phyloP scores from a whole-genome alignment of 2,797 vertebrate species.

The Gallinago nigripennis region DNA sequence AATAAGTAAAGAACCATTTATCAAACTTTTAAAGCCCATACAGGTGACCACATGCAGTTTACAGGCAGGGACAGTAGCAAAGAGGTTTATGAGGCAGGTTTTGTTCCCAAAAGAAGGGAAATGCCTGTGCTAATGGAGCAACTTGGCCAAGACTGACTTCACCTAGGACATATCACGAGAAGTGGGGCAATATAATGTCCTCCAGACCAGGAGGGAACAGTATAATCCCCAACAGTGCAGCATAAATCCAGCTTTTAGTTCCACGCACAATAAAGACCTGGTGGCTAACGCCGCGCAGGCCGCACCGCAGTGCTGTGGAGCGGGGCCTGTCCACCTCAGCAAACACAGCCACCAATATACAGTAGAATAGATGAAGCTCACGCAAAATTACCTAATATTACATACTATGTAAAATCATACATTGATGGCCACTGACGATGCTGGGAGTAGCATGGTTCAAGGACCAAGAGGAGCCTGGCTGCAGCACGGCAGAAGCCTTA shows the following conservation, averaged over 20 bases:
- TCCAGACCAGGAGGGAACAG: neutral
- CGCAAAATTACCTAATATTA: neutral
- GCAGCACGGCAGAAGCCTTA: neutral
- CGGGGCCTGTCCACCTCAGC: neutral
- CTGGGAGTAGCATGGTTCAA: neutral
- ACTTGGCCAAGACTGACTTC: neutral
- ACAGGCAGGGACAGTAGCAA: neutral
- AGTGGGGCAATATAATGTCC: neutral
- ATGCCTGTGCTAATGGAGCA: neutral
- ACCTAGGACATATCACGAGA: neutral
- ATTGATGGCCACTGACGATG: neutral
- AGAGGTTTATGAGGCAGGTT: neutral
- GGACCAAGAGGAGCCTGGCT: neutral
- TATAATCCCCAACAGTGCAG: neutral
- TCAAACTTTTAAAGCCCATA: neutral
- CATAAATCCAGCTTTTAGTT: neutral
- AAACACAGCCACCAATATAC: neutral
- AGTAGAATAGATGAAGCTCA: neutral
- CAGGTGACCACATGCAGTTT: neutral
- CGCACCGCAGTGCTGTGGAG: neutral
- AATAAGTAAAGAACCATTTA: fast-evolving
- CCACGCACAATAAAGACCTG: neutral
- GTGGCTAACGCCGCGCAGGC: neutral
- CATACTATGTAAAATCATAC: neutral
- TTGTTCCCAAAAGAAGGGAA: neutral